Conservation (phyloP, 2,888 invertebrate species). For the Beris chalybata region DNA sequence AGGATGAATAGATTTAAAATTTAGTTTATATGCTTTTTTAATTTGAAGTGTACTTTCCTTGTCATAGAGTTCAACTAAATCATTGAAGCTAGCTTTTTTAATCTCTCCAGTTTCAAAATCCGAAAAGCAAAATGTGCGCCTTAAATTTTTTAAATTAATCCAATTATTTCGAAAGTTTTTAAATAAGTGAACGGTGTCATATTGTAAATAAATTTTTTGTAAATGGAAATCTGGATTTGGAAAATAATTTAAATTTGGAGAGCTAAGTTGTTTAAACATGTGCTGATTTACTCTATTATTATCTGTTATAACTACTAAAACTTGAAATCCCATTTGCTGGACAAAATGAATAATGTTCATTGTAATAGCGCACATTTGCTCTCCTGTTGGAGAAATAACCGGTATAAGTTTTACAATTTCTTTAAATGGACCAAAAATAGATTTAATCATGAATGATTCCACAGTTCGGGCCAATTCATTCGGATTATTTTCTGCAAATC, state of each 20-base stretch:
- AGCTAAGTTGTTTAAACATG: neutral
- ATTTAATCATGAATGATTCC: neutral
- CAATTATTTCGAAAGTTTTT: no score
- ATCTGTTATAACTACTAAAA: neutral
- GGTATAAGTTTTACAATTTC: slow-evolving; percentile 4
- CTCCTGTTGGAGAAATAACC: neutral
- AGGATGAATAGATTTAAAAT: neutral
- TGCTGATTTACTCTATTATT: neutral
- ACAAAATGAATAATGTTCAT: neutral
- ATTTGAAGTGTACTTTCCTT: neutral
- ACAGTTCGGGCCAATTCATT: neutral
- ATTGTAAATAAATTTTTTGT: no score
- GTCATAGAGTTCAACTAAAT: no score
- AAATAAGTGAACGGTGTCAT: no score
- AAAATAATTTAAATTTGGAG: neutral
- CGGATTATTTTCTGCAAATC: neutral
- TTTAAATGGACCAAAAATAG: neutral
- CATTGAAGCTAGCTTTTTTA: no score
- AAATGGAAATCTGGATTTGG: neutral
- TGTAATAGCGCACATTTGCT: neutral
- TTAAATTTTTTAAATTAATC: no score
- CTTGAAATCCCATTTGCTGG: neutral
- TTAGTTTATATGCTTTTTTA: neutral
- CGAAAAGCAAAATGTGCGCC: no score
- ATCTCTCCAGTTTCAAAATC: no score